Evolutionary conservation across 2,797 vertebrate species (phyloP), one percentile per base, ranked within the genome.

Genomic region (Podarcis siculus): DNA sequence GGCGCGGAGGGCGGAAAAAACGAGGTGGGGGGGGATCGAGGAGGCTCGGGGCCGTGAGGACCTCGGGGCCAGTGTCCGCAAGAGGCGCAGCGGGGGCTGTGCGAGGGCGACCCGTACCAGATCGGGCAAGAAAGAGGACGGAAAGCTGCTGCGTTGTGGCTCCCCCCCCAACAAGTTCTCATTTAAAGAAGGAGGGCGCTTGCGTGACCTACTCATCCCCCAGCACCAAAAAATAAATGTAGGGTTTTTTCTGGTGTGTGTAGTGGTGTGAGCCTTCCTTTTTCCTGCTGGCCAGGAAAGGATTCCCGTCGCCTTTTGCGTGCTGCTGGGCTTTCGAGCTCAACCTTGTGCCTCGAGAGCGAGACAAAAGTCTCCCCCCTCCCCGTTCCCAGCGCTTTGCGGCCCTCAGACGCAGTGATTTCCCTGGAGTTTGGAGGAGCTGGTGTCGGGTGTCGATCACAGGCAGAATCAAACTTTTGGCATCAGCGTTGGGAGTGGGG

Each of bases 381-480:
- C 25, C 61, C n/a, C 0, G 19, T 45, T 42, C 64, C 21, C 6
- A 12, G 79, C 78, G 73, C 85, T 88, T 69, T 82, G 87, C 85
- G 55, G 86, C 90, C 82, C 73, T 81, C 27, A 64, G 69, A 71
- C 90, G 66, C 91, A 37, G 81, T 83, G 92, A 83, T 92, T 93
- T 88, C 83, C 82, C 37, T 1, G 83, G 81, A 82, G 64, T 92
- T 90, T 42, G 89, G 87, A 85, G 86, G 76, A 82, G 90, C 86
- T 88, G 93, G 93, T 92, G 90, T 94, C 93, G 88, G 89, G 83
- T 94, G 91, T 93, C 92, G 85, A 89, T 90, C 84, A 8, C 83
- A 61, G 76, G 71, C 89, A 67, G 83, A 80, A 81, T 71, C 92
- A 25, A 64, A 89, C 87, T 93, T 88, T 86, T 79, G 92, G 84